Conservation (phyloP, 2,797 vertebrate genomes). For the Novumbra hubbsi region DNA sequence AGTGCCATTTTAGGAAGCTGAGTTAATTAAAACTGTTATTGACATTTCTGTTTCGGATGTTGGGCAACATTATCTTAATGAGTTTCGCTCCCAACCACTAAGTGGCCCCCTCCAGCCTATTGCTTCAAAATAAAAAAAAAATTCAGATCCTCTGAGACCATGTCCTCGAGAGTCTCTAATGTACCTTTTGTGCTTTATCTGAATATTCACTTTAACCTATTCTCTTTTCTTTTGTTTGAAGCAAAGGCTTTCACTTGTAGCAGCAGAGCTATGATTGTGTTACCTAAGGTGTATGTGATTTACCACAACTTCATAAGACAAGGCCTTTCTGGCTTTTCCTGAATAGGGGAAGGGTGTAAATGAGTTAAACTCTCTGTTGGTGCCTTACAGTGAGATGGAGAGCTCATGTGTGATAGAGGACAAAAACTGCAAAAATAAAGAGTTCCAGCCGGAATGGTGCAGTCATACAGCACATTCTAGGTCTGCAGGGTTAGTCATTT, state of each 20-base stretch:
- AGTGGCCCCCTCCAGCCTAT: background rate
- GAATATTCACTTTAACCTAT: background rate
- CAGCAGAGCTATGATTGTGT: background rate
- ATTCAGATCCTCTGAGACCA: background rate
- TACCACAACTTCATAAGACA: background rate
- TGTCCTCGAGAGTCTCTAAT: background rate
- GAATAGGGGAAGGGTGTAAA: constrained; percentile 2
- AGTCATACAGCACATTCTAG: background rate
- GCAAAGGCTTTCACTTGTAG: background rate
- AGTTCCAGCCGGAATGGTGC: background rate
- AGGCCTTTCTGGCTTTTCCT: background rate
- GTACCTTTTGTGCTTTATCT: background rate
- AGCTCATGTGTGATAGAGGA: too few species aligned
- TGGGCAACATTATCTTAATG: constrained; percentile 27
- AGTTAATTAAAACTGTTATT: constrained; percentile 32
- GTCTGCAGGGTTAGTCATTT: background rate
- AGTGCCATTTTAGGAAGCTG: constrained; percentile 9
- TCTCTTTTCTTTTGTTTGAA: constrained; percentile 4
- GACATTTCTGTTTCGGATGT: constrained; percentile 25
- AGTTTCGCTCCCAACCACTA: background rate
- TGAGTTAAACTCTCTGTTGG: background rate
- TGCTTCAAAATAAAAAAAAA: too few species aligned
- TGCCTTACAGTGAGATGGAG: too few species aligned
- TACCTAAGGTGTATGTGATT: background rate
- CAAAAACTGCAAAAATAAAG: background rate